Evolutionary conservation across 2,888 invertebrate species (phyloP).

Genomic region (Aphrophora alni): DNA sequence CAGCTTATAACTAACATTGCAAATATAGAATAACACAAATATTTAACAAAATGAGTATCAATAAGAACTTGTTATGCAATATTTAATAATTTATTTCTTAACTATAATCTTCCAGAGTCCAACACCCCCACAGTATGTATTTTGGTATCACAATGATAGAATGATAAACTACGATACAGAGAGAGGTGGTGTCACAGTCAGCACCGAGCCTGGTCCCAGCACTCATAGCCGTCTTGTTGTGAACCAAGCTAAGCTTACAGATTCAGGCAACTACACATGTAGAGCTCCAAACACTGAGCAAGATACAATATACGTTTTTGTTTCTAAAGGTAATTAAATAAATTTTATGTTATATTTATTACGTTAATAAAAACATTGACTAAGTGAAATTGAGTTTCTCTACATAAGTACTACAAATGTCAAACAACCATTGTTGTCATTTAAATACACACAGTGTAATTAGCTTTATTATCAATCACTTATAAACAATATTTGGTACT

Average conservation of each 20-base stretch:
- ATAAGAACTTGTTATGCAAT: background rate
- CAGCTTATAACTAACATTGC: too few relatives aligned
- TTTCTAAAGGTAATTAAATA: conserved; percentile 73
- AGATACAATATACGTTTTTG: conserved; percentile 87
- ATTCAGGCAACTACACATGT: conserved; percentile 91
- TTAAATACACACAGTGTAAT: too few relatives aligned
- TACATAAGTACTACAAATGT: too few relatives aligned
- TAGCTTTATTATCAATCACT: too few relatives aligned
- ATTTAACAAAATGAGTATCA: too few relatives aligned
- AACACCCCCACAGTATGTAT: conserved; percentile 90
- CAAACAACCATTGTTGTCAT: too few relatives aligned
- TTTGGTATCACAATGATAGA: conserved; percentile 93
- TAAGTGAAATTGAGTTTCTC: too few relatives aligned
- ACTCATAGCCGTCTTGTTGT: conserved; percentile 86
- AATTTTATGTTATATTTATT: too few relatives aligned
- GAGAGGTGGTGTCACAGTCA: conserved; percentile 74
- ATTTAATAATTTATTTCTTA: conserved; percentile 53
- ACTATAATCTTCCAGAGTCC: too few relatives aligned
- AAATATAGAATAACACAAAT: too few relatives aligned
- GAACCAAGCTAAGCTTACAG: conserved; percentile 77
- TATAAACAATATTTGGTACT: too few relatives aligned
- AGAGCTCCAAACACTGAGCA: conserved; percentile 87
- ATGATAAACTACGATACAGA: conserved; percentile 89
- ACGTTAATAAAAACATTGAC: too few relatives aligned
- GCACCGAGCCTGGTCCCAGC: conserved; percentile 61